Evolutionary conservation across 2,888 invertebrate genomes (phyloP).

Genomic region (Halocaridina rubra): DNA sequence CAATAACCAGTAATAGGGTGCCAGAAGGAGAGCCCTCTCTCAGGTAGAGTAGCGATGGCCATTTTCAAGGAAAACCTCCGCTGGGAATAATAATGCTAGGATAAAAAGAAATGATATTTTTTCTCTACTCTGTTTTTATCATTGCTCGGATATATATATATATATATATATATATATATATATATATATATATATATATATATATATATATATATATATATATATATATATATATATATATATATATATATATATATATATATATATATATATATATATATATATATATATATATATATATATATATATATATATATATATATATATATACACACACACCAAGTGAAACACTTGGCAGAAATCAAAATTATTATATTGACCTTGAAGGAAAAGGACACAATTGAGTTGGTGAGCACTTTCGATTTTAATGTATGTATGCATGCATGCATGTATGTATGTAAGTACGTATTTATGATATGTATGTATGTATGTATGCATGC

Average conservation of each 20-base stretch:
- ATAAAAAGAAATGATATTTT: no score
- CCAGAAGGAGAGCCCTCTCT: no score
- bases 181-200: neutral
- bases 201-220: neutral
- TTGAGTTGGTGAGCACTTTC: no score
- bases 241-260: neutral
- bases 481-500: neutral
- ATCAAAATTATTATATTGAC: no score
- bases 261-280: neutral
- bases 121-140: neutral
- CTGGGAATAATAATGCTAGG: no score
- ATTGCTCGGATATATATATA: neutral
- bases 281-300: neutral
- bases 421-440: neutral
- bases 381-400: no score
- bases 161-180: neutral
- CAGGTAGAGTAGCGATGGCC: no score
- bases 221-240: neutral
- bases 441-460: neutral
- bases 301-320: neutral
- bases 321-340: neutral
- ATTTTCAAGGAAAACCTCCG: no score
- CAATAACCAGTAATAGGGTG: no score
- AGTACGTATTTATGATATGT: neutral
- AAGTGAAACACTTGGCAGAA: no score